A percentile compares a stretch with the other conserved stretches of the same genome.
Conservation (phyloP, 2,888 invertebrate genomes). For the Dione vanillae region DNA sequence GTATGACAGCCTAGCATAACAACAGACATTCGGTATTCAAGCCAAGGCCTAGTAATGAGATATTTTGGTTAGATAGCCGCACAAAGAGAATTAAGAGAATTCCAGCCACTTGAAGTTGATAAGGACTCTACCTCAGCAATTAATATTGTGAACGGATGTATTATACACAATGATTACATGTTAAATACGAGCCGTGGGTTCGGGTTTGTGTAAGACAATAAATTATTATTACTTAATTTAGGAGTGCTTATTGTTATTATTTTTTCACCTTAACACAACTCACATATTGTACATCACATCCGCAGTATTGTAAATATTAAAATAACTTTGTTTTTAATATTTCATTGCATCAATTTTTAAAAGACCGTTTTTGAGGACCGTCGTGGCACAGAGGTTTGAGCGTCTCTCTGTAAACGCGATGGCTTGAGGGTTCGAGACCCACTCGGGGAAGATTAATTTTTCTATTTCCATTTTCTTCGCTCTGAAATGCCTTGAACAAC, state of each 20-base stretch:
- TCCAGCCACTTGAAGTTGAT: slow-evolving; percentile 61
- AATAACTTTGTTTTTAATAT: not conserved
- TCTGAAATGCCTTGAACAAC: too few relatives aligned
- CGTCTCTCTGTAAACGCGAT: too few relatives aligned
- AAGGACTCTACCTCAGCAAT: slow-evolving; percentile 58
- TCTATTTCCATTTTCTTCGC: too few relatives aligned
- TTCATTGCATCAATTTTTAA: not conserved
- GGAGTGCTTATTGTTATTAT: slow-evolving; percentile 24
- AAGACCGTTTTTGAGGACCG: too few relatives aligned
- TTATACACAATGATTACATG: slow-evolving; percentile 28
- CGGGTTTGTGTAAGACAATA: slow-evolving; percentile 31
- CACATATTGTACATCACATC: slow-evolving; percentile 21
- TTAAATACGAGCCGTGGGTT: slow-evolving; percentile 30
- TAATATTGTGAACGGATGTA: slow-evolving; percentile 50
- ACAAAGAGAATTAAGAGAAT: slow-evolving; percentile 72
- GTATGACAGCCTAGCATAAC: slow-evolving; percentile 79
- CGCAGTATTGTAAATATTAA: slow-evolving; percentile 7
- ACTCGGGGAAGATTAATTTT: too few relatives aligned
- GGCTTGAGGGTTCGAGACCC: too few relatives aligned
- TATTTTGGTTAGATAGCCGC: slow-evolving; percentile 74
- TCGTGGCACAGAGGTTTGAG: too few relatives aligned
- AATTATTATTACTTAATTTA: slow-evolving; percentile 28
- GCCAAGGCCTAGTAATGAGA: slow-evolving; percentile 82
- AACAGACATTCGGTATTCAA: slow-evolving; percentile 80
- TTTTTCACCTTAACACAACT: slow-evolving; percentile 17